phyloP scores from a whole-genome alignment of 2,113 vertebrate genomes.

The Pseudopodoces humilis region DNA sequence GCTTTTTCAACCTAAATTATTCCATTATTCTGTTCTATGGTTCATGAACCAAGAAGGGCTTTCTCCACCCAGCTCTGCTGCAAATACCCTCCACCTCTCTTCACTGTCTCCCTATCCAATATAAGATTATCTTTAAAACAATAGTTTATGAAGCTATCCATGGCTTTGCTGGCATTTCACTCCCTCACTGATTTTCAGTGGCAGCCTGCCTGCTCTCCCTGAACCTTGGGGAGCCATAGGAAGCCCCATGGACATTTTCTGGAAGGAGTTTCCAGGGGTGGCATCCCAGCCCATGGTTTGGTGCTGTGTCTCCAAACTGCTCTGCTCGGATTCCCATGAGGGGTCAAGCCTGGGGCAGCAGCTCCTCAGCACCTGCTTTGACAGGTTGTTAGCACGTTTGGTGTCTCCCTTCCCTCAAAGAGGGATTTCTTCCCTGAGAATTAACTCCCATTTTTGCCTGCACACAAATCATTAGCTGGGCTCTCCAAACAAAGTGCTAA shows the following conservation, averaged over 20 bases:
- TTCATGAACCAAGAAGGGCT: neutral
- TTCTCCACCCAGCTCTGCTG: neutral
- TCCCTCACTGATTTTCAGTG: neutral
- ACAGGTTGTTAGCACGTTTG: constrained; percentile 43
- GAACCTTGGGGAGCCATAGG: neutral
- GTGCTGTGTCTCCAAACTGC: fast-evolving
- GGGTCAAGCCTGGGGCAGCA: neutral
- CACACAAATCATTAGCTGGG: constrained; percentile 62
- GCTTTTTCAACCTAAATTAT: neutral
- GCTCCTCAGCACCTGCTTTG: neutral
- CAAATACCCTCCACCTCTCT: neutral
- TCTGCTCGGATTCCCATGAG: neutral
- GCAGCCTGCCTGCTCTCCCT: neutral
- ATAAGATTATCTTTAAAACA: neutral
- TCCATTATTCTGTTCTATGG: neutral
- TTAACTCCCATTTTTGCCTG: constrained; percentile 47
- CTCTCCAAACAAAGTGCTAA: constrained; percentile 70
- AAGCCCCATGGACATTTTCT: neutral
- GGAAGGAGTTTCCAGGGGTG: neutral
- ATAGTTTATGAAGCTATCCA: neutral
- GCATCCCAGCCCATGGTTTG: neutral
- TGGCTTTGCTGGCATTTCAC: neutral
- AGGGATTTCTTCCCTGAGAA: constrained; percentile 26
- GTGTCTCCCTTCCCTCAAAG: constrained; percentile 29
- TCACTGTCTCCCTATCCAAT: neutral